Evolutionary conservation across 2,888 invertebrate species (phyloP), one percentile per base, ranked within the genome.

Genomic region (Fissipunctia ypsillon): DNA sequence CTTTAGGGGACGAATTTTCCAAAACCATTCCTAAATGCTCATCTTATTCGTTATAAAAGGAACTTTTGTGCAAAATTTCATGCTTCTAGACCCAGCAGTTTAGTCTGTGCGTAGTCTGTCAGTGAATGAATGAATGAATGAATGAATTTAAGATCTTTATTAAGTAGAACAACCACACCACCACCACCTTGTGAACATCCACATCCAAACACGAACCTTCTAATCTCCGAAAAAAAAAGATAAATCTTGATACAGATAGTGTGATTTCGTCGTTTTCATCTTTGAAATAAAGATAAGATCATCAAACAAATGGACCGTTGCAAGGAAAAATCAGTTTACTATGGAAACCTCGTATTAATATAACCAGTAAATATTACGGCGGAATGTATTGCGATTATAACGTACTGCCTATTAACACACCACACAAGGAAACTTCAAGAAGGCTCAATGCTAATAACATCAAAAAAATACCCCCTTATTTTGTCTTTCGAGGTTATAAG

Each of bases 371-470:
- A 83, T 80, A 71, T 69, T 57, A 69, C 41, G 38, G 35, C 43
- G 67, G 77, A 84, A 76, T 84, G 68, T 67, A 65, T 41, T 35
- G 64, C 52, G 63, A 84, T 84, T 84, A 73, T 63, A 66, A 54
- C 61, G 19, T 22, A 63, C 45, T 61, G 3, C 31, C 45, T 69
- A 35, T 69, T 66, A 50, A 2, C 19, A 5, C 35, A n/a, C 12
- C 0, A 28, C 1, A 2, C 9, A 78, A 0, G 10, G 2, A 35
- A 28, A 22, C 2, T 12, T 12, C 4, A 2, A 56, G 52, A 69
- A 79, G 81, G 60, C 3, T 54, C 7, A 52, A 6, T 28, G 19
- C 12, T 12, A 12, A 12, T 12, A 41, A 12, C 12, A 12, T 12
- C 41, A 12, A 3, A 12, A 41, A 41, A 41, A 2, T 41, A 41